phyloP scores from a whole-genome alignment of 1,140 invertebrate genomes.

The Drosophila melanica region DNA sequence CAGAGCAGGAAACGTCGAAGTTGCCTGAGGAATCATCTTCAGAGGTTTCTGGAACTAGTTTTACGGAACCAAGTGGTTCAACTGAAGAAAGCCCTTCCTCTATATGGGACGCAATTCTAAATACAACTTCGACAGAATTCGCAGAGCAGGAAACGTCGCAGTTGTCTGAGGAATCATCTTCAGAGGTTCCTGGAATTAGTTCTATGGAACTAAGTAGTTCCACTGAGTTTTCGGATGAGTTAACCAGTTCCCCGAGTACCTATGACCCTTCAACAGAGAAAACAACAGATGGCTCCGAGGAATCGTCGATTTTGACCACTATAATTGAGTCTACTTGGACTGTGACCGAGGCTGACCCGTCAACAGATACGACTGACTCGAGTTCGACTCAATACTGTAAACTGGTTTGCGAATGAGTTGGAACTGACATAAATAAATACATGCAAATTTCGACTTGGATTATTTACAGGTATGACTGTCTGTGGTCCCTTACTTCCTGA shows the following conservation, averaged over 20 bases:
- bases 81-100: neutral
- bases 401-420: constrained; percentile 17
- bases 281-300: neutral
- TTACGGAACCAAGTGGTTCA: neutral
- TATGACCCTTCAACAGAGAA: neutral
- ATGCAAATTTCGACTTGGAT: constrained; percentile 6
- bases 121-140: neutral
- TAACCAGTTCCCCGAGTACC: no score
- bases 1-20: neutral
- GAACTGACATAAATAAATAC: neutral
- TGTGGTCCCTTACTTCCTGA: neutral
- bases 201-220: neutral
- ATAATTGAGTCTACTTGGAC: constrained; percentile 12
- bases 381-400: constrained; percentile 9
- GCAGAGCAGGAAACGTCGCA: neutral
- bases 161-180: neutral
- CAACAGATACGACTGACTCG: constrained; percentile 4
- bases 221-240: no score
- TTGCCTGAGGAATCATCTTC: neutral
- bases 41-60: neutral
- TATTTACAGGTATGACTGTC: constrained; percentile 8
- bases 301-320: constrained; percentile 5
- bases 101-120: neutral
- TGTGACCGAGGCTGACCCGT: neutral
- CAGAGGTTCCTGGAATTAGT: neutral